Base-by-base conservation (phyloP, 2,888 invertebrate species). In the Ormyrus pomaceus region DNA sequence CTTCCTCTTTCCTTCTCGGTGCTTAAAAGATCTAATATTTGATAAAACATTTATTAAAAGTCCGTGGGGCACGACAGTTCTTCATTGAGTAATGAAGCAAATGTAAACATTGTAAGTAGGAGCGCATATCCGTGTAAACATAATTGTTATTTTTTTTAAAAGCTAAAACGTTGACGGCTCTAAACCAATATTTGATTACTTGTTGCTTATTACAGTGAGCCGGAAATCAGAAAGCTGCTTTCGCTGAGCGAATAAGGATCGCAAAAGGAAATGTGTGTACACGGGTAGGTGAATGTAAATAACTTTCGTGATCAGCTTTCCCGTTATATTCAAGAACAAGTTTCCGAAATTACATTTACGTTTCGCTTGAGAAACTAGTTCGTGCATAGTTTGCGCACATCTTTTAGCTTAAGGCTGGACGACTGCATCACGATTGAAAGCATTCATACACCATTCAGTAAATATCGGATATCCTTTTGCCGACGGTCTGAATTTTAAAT, bases 251-350 rank as follows among this genome's bases (percentile, higher is more conserved):
- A 46, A 46, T n/a, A 62, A 45, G 62, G 62, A 62, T 10, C n/a
- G 48, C 62, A 10, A 46, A 62, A 48, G 62, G 62, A 62, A 6
- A 62, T 62, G 48, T 7, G 13, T 48, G n/a, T 62, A 62, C 46
- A 46, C 46, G 46, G 7, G 46, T 10, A 62, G 62, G 11, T 62
- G 45, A 62, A 62, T 62, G 62, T n/a, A 62, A 62, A 62, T 62
- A 62, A 62, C 62, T 62, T 62, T 62, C 62, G 45, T 62, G 62
- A 62, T 62, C 62, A 62, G 62, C 62, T 62, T 62, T 62, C 62
- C 62, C 46, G 62, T 62, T 46, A 62, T 62, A 62, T 13, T 46
- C 48, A n/a, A 46, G 62, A 48, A 62, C 62, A 62, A 62, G 62
- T 62, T 62, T 48, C 48, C 46, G 11, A 62, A 62, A 46, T 46